phyloP scores from a whole-genome alignment of 2,797 vertebrate species.

The Gymnopithys bicolor region DNA sequence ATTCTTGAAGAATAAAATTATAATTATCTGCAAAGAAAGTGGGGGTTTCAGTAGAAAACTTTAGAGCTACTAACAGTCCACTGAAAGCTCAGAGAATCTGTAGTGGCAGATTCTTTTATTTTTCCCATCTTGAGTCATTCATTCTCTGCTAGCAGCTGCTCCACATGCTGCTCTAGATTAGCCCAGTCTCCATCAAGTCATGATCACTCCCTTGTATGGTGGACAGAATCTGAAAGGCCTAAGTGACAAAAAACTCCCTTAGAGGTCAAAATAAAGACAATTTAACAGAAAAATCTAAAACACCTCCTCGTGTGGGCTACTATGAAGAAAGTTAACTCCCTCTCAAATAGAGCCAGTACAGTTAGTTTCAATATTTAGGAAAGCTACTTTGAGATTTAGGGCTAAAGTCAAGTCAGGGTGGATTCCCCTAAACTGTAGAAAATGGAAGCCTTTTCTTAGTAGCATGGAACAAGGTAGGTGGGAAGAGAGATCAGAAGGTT shows the following conservation, averaged over 20 bases:
- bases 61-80: background rate
- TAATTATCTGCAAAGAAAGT: background rate
- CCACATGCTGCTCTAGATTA: background rate
- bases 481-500: background rate
- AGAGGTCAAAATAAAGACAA: background rate
- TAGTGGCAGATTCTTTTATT: background rate
- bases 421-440: background rate
- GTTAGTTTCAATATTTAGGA: background rate
- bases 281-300: background rate
- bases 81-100: background rate
- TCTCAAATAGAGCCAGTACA: background rate
- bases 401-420: background rate
- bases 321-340: background rate
- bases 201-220: background rate
- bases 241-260: background rate
- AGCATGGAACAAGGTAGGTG: background rate
- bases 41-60: background rate
- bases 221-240: background rate
- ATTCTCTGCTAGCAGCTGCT: background rate
- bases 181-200: background rate
- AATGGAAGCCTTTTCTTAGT: background rate
- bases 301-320: accelerated
- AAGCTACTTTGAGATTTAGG: background rate
- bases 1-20: background rate
- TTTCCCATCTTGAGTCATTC: background rate